phyloP scores from a whole-genome alignment of 1,140 invertebrate genomes.

The Linepithema humile region DNA sequence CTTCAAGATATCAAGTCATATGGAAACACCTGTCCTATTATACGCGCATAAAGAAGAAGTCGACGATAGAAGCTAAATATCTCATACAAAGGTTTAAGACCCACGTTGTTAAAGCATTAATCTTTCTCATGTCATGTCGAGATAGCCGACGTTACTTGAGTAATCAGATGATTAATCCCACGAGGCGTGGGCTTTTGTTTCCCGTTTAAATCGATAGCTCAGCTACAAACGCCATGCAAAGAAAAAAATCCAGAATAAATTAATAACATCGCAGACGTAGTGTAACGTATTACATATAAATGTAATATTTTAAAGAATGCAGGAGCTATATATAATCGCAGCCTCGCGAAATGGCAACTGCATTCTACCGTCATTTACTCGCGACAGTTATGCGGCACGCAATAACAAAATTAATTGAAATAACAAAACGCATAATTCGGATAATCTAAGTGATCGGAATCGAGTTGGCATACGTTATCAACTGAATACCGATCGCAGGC shows the following conservation, averaged over 20 bases:
- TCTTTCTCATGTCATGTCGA: constrained; percentile 44
- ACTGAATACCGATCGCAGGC: background rate
- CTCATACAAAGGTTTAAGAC: background rate
- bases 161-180: constrained; percentile 49
- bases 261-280: background rate
- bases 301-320: background rate
- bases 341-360: background rate
- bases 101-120: constrained; percentile 23
- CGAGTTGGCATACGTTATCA: background rate
- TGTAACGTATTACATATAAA: background rate
- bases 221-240: background rate
- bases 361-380: background rate
- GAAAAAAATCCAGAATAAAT: background rate
- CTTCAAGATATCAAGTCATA: background rate
- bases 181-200: constrained; percentile 39
- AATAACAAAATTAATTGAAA: background rate
- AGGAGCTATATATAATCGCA: background rate
- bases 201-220: constrained; percentile 22
- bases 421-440: background rate
- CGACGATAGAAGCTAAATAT: constrained; percentile 1
- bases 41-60: background rate
- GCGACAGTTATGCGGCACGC: background rate
- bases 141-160: constrained; percentile 3
- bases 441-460: background rate
- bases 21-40: background rate